These are phyloP conservation scores for Colistium nudipinnis DNA, from an alignment of 2,113 vertebrate genomes.

Conservation along the genomic window DNA sequence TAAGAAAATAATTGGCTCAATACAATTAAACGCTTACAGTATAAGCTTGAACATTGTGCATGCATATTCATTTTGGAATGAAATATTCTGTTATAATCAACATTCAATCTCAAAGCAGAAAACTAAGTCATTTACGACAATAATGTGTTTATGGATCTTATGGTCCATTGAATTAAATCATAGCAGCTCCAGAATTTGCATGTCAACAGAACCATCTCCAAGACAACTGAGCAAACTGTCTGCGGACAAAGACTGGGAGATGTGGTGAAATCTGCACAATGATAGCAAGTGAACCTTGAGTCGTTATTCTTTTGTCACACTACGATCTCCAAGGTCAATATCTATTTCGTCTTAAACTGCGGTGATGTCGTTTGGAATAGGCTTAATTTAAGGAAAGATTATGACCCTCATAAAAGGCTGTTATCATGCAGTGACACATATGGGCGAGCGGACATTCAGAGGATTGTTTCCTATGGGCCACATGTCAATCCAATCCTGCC, in stretches of 20 bases:
- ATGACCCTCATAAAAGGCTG: constrained; percentile 5
- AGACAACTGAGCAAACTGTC: not conserved
- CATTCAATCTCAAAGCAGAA: not conserved
- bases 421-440: not conserved
- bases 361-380: not conserved
- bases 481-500: not conserved
- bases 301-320: not conserved
- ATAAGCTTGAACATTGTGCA: too few relatives aligned
- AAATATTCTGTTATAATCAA: not conserved
- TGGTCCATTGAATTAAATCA: not conserved
- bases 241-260: not conserved
- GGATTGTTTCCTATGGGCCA: constrained; percentile 8
- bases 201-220: not conserved
- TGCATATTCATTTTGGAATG: too few relatives aligned
- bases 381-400: not conserved
- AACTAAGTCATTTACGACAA: not conserved
- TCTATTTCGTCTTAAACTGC: not conserved
- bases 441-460: not conserved
- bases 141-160: not conserved
- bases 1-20: too few relatives aligned
- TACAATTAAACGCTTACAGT: too few relatives aligned
- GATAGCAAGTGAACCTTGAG: not conserved
- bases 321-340: not conserved
- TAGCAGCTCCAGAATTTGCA: not conserved
- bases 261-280: not conserved